Evolutionary conservation across 2,113 vertebrate genomes (phyloP), one percentile per base, ranked within the genome.

Genomic region (Elachura formosa): DNA sequence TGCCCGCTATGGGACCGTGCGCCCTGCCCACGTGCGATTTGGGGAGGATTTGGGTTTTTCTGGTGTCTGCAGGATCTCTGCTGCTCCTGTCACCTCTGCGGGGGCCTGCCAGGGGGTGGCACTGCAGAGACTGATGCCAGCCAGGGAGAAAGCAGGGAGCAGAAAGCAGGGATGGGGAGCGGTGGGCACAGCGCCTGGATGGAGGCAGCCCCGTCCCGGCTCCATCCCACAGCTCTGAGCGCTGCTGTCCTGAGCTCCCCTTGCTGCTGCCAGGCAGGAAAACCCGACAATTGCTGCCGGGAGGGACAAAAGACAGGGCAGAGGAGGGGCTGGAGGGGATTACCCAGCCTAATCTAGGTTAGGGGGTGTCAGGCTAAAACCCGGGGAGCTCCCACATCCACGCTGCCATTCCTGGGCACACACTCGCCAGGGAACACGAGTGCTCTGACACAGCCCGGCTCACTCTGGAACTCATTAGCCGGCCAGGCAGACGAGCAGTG

Each of bases 21-120:
- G 2, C 45, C 54, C 41, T 5, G 41, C 4, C 6, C 0, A 40
- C 29, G 5, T 41, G 73, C 51, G 51, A 52, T 77, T 8, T 61
- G 3, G 23, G 75, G 58, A 48, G 11, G 12, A 66, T 29, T 26
- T 0, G 21, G 85, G 43, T 8, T 78, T 36, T 67, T 21, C 5
- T 5, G 25, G 58, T 69, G 15, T 24, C 34, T 31, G 77, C 1
- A 3, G 51, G 38, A 13, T 66, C 77, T 22, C 54, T 63, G 75
- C 33, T 25, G 74, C 52, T 8, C 33, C 31, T 36, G 79, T 92
- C 92, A 67, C 68, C 85, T 95, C 79, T 34, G 86, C 51, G 10
- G 90, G 87, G 91, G 77, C 58, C 87, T 91, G 93, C 94, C 95
- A 91, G 91, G 94, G 94, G 95, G 96, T 96, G 96, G 96, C 96